Evolutionary conservation across 2,888 invertebrate species (phyloP).

Genomic region (Onchidella celtica): DNA sequence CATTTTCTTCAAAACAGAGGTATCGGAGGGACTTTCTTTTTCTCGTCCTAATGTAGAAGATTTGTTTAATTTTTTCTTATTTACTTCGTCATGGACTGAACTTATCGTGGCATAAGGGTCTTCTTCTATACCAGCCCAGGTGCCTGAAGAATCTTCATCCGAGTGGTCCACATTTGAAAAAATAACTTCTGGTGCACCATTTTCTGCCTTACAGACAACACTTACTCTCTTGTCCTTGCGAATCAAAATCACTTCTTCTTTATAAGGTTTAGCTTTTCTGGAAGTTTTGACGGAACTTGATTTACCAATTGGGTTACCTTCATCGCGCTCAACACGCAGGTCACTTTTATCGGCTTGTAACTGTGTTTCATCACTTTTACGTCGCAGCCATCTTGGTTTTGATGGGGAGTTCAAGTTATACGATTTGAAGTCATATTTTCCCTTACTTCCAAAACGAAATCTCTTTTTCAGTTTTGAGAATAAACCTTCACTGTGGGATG

Average conservation of each 20-base stretch:
- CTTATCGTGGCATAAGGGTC: conserved; percentile 48
- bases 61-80: not conserved
- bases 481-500: conserved; percentile 53
- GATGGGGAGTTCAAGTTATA: conserved; percentile 32
- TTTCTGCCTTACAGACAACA: conserved; percentile 50
- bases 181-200: conserved; percentile 51
- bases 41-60: not conserved
- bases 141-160: conserved; percentile 46
- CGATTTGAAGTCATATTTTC: conserved; percentile 55
- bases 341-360: conserved; percentile 13
- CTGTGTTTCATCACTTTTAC: conserved; percentile 44
- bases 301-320: conserved; percentile 37
- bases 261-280: conserved; percentile 50
- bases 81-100: conserved; percentile 27
- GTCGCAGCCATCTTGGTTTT: not conserved
- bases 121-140: conserved; percentile 23
- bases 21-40: not conserved
- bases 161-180: conserved; percentile 51
- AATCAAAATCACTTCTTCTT: conserved; percentile 57
- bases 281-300: conserved; percentile 48
- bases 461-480: conserved; percentile 57
- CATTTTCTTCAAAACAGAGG: not conserved
- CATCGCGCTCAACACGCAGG: conserved; percentile 5
- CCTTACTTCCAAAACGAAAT: conserved; percentile 58
- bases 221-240: conserved; percentile 53